These are phyloP conservation scores for Amblyjoppa proteus DNA, from an alignment of 2,888 invertebrate species.

Conservation along the genomic window DNA sequence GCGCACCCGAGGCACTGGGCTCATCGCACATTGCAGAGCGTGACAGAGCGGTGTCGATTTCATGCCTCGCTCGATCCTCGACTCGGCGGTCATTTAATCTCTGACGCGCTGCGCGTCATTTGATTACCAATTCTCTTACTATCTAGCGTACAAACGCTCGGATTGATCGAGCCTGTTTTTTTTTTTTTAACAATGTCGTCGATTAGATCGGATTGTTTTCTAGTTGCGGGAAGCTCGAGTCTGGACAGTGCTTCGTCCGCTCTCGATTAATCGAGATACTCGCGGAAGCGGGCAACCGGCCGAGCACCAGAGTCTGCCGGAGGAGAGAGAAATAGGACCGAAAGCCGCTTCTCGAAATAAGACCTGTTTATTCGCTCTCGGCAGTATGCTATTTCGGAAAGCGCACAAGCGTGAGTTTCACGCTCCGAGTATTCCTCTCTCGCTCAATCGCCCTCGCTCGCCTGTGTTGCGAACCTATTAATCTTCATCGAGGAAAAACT, in stretches of 20 bases:
- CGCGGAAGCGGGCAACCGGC: conserved; percentile 28
- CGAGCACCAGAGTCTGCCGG: conserved; percentile 62
- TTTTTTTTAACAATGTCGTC: not conserved
- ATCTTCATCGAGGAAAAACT: conserved; percentile 35
- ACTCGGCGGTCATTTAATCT: not conserved
- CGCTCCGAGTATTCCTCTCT: conserved; percentile 61
- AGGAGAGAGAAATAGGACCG: conserved; percentile 69
- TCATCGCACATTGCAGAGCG: conserved; percentile 48
- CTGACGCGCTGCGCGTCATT: not conserved
- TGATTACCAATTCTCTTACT: not conserved
- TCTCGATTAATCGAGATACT: conserved; percentile 70
- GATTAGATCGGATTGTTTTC: not conserved
- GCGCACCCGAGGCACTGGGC: not conserved
- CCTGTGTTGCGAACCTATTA: conserved; percentile 25
- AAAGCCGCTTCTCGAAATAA: conserved; percentile 80
- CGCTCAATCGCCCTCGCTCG: conserved; percentile 36
- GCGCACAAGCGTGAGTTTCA: conserved; percentile 74
- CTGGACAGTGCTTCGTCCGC: conserved; percentile 81
- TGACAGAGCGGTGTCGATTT: conserved; percentile 42
- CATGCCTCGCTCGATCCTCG: conserved; percentile 2
- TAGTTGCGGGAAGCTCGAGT: conserved; percentile 61
- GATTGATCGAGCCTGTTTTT: not conserved
- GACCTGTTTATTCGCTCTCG: conserved; percentile 81
- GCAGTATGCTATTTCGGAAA: conserved; percentile 80
- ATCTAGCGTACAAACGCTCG: not conserved